phyloP scores from a whole-genome alignment of 2,888 invertebrate genomes.

The Thalpophila matura region DNA sequence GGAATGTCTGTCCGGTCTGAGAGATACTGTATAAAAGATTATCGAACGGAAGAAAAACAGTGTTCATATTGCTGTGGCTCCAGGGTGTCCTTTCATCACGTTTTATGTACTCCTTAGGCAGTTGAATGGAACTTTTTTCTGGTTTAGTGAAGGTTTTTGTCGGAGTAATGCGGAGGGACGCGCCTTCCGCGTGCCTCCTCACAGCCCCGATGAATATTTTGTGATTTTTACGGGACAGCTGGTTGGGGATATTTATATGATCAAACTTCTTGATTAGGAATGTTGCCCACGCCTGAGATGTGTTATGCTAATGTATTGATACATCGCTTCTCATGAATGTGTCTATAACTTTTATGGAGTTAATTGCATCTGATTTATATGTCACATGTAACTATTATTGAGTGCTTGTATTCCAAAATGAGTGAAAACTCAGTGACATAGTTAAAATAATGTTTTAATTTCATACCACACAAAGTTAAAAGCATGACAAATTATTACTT shows the following conservation, averaged over 20 bases:
- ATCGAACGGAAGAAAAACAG: conserved; percentile 68
- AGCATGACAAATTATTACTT: too few relatives aligned
- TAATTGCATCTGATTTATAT: conserved; percentile 9
- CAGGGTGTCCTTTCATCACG: conserved; percentile 75
- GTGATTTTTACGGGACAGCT: conserved; percentile 67
- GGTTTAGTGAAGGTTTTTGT: conserved; percentile 74
- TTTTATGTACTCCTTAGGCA: conserved; percentile 76
- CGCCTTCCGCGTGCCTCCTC: conserved; percentile 53
- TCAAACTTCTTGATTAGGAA: conserved; percentile 63
- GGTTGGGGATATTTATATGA: conserved; percentile 59
- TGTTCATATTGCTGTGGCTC: conserved; percentile 69
- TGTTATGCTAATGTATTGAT: conserved; percentile 51
- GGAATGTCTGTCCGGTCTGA: conserved; percentile 31
- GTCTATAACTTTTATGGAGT: conserved; percentile 26
- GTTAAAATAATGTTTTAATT: conserved; percentile 14
- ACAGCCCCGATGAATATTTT: conserved; percentile 67
- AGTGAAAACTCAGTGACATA: not conserved
- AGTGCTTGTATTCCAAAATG: conserved; percentile 2
- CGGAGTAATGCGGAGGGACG: conserved; percentile 64
- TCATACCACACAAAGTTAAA: too few relatives aligned
- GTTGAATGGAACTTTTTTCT: conserved; percentile 78
- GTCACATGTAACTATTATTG: conserved; percentile 7
- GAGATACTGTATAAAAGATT: conserved; percentile 54
- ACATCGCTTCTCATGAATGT: conserved; percentile 20
- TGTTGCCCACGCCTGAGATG: conserved; percentile 37